Conservation (phyloP, 2,797 vertebrate genomes). For the Hydrolagus colliei region DNA sequence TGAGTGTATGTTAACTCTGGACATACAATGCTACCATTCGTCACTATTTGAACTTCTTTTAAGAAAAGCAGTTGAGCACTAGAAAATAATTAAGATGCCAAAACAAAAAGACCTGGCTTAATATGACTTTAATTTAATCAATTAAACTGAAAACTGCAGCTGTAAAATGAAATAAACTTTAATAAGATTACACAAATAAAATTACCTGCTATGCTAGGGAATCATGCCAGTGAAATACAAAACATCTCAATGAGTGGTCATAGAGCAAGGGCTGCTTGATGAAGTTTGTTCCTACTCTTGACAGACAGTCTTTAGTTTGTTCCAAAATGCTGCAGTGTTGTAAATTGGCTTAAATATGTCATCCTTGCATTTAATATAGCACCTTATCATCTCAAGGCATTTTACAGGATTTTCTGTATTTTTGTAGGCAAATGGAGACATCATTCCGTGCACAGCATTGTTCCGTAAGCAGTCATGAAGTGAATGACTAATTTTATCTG, state of each 20-base stretch:
- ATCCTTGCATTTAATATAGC: background rate
- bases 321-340: background rate
- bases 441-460: no score
- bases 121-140: conserved; percentile 18
- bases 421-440: no score
- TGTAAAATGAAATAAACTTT: conserved; percentile 2
- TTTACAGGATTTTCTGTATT: no score
- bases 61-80: background rate
- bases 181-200: conserved; percentile 22
- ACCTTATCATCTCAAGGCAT: background rate
- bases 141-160: background rate
- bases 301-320: background rate
- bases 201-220: background rate
- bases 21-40: no score
- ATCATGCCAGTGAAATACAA: background rate
- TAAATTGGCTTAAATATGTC: background rate
- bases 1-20: no score
- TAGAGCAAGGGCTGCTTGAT: background rate
- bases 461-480: no score
- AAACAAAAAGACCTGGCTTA: background rate
- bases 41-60: background rate
- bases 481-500: no score
- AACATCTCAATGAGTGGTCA: background rate
- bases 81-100: conserved; percentile 7
- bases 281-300: background rate